phyloP scores from a whole-genome alignment of 2,888 invertebrate species.

The Laothoe populi region DNA sequence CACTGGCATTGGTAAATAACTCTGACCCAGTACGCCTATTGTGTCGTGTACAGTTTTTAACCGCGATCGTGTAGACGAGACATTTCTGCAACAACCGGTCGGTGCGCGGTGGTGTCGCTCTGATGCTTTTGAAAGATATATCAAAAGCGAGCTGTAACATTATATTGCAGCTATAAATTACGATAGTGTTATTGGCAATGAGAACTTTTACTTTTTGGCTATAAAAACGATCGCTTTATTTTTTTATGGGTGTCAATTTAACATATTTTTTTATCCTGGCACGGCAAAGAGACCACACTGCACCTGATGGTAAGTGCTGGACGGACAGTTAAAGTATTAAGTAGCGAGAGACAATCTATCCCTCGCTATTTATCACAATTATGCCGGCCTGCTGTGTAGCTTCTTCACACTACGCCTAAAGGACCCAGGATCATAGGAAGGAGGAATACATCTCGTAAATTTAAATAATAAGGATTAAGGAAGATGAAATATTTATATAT shows the following conservation, averaged over 20 bases:
- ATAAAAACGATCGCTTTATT: slow-evolving; percentile 44
- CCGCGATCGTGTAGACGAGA: slow-evolving; percentile 41
- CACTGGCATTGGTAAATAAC: slow-evolving; percentile 64
- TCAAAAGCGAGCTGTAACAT: slow-evolving; percentile 44
- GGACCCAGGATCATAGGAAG: too few species aligned
- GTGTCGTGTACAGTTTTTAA: slow-evolving; percentile 49
- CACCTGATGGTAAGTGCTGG: too few species aligned
- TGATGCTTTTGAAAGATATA: slow-evolving; percentile 52
- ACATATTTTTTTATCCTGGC: too few species aligned
- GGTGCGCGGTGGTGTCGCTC: slow-evolving; percentile 49
- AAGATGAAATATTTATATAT: neutral
- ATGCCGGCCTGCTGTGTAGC: too few species aligned
- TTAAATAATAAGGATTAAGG: slow-evolving; percentile 3
- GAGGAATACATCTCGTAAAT: too few species aligned
- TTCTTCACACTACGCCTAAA: too few species aligned
- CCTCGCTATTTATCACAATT: too few species aligned
- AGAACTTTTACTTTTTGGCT: slow-evolving; percentile 50
- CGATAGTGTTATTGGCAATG: slow-evolving; percentile 45
- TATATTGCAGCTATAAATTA: slow-evolving; percentile 52
- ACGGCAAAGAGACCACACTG: too few species aligned
- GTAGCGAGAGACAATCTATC: too few species aligned
- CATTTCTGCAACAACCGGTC: slow-evolving; percentile 56
- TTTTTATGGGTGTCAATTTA: neutral
- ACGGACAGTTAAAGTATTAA: too few species aligned
- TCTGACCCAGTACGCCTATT: slow-evolving; percentile 61